Evolutionary conservation across 2,888 invertebrate genomes (phyloP), one percentile per base, ranked within the genome.

Genomic region (Leptinotarsa haldemani): DNA sequence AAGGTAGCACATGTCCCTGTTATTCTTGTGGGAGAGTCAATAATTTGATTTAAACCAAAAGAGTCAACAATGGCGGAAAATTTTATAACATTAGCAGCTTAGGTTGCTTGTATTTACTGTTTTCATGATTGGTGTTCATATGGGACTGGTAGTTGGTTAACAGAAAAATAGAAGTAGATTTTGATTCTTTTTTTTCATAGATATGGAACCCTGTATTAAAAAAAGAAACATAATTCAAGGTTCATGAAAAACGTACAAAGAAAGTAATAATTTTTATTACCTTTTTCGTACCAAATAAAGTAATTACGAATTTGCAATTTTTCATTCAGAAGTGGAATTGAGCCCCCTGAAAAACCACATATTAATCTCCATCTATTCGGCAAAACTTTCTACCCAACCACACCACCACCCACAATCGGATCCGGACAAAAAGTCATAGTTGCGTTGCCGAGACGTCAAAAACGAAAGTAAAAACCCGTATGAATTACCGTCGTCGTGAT

Each of bases 401-500:
- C 40, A 40, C 9, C 40, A 30, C 61, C 61, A 61, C 61, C 61
- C 61, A 40, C 61, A n/a, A 61, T 61, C 15, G 5, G 40, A 30
- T 4, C 30, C 25, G 13, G 61, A 18, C 30, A 61, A 61, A 61
- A 61, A 61, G 30, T 25, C 30, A 61, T 61, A 25, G 61, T 12
- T 12, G n/a, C 16, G 25, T 30, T 25, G 61, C 61, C 40, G 25
- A 61, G 61, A 61, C 20, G 25, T 61, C 40, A 61, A 61, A 40
- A 61, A 61, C 61, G 40, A 61, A 61, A 61, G 61, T 61, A 61
- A 61, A 61, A 61, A 61, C 61, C 18, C 67, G 25, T 67, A 52
- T 64, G 63, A 71, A 71, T 71, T 72, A 53, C 68, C 30, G 61
- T 9, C 25, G 66, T 25, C 50, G 63, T 50, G 58, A 69, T 65